Evolutionary conservation across 2,113 vertebrate species (phyloP), one percentile per base, ranked within the genome.

Genomic region (Heliornis fulica): DNA sequence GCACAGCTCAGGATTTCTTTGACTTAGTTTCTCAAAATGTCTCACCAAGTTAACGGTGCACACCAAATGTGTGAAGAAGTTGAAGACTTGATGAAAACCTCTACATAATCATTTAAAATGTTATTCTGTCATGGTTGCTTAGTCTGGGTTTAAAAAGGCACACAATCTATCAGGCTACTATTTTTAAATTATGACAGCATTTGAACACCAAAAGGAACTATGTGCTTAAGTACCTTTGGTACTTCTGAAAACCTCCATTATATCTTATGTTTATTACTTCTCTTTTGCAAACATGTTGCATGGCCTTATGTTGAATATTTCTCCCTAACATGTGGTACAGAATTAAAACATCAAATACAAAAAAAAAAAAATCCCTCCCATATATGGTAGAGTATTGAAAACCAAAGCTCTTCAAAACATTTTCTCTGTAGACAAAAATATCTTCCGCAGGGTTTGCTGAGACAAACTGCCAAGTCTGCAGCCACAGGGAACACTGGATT

Each of bases 351-450:
- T 87, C 89, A 91, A 95, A 91, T 70, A 82, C 54, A 66, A 66
- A 91, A 97, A 90, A 66, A 66, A 91, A 97, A 90, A 93, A 83
- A 93, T 94, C 71, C 54, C 78, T 93, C 78, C 95, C 96, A 95
- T 97, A 96, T 94, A 97, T 94, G 95, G 95, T 86, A 90, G 89
- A 88, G 78, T 75, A 95, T 9, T 95, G 87, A 94, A 96, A 95
- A 96, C 25, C 82, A 89, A 96, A 95, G 38, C 89, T 84, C 93
- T 84, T 94, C 56, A 87, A 94, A 96, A 96, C 78, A 95, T 93
- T 88, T 95, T 90, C 63, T 88, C 90, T 78, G 91, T 28, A 83
- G 95, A 95, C 95, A 93, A 96, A 96, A 96, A 96, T 97, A 96
- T 90, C 96, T 95, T 90, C 63, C 0, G 0, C 60, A 89, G 91